Evolutionary conservation across 1,140 invertebrate genomes (phyloP).

Genomic region (Hyposmocoma kahamanoa): DNA sequence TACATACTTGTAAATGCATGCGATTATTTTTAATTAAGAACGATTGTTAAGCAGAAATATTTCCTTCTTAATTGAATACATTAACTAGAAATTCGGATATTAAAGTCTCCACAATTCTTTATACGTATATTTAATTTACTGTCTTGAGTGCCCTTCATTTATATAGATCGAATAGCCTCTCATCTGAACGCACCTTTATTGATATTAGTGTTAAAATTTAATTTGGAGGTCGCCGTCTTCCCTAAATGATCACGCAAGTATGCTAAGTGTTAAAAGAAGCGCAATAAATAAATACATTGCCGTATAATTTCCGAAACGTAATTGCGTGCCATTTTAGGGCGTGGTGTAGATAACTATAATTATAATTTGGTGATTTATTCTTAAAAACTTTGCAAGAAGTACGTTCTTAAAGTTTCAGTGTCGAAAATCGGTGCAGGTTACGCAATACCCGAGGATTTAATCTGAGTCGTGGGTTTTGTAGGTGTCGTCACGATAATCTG

Average conservation of each 20-base stretch:
- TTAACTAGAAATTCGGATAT: too few relatives aligned
- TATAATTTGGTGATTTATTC: slow-evolving; percentile 61
- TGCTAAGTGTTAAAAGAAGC: slow-evolving; percentile 52
- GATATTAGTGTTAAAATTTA: slow-evolving; percentile 27
- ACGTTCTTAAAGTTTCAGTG: slow-evolving; percentile 43
- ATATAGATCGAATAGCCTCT: too few relatives aligned
- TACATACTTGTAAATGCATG: too few relatives aligned
- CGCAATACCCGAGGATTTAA: slow-evolving; percentile 37
- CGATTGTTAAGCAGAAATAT: too few relatives aligned
- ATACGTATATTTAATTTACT: too few relatives aligned
- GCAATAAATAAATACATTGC: slow-evolving; percentile 56
- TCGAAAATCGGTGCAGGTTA: slow-evolving; percentile 56
- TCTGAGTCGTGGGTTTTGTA: slow-evolving; percentile 35
- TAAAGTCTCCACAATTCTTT: too few relatives aligned
- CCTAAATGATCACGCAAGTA: slow-evolving; percentile 42
- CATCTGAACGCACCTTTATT: not conserved
- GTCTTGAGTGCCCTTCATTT: too few relatives aligned
- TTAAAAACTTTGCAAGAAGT: slow-evolving; percentile 37
- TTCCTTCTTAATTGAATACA: too few relatives aligned
- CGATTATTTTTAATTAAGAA: too few relatives aligned
- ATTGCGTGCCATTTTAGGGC: slow-evolving; percentile 58
- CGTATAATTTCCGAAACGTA: slow-evolving; percentile 60
- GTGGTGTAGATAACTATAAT: slow-evolving; percentile 48
- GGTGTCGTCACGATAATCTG: slow-evolving; percentile 34
- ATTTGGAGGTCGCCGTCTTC: slow-evolving; percentile 46